Evolutionary conservation across 2,888 invertebrate species (phyloP).

Genomic region (Nematopogon swammerdamellus): DNA sequence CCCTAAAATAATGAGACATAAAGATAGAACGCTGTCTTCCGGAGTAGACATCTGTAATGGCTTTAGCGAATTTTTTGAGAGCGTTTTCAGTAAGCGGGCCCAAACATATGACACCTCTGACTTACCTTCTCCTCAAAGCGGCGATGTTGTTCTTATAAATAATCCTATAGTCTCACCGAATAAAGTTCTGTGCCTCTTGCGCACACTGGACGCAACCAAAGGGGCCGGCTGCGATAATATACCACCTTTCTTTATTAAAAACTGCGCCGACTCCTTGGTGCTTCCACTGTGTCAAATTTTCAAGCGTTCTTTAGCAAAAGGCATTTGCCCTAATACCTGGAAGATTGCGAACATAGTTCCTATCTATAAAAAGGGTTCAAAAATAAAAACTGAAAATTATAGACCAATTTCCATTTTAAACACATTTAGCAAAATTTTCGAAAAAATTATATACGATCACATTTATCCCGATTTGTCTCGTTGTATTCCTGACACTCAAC

Average conservation of each 20-base stretch:
- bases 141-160: not conserved
- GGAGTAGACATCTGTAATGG: not conserved
- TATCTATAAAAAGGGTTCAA: not conserved
- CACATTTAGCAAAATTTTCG: not conserved
- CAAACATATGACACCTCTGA: not conserved
- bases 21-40: not conserved
- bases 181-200: not conserved
- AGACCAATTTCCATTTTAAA: not conserved
- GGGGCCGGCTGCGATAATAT: slow-evolving; percentile 1
- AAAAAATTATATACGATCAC: slow-evolving; percentile 1
- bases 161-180: not conserved
- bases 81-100: not conserved
- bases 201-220: not conserved
- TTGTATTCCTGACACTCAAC: not conserved
- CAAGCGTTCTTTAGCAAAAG: not conserved
- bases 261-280: not conserved
- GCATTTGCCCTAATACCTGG: not conserved
- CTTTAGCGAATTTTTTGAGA: slow-evolving; percentile 1
- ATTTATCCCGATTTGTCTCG: not conserved
- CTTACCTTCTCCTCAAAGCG: not conserved
- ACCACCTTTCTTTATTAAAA: not conserved
- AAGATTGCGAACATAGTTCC: not conserved
- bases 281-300: not conserved
- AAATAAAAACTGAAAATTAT: not conserved
- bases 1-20: not conserved